Evolutionary conservation across 2,888 invertebrate species (phyloP).

Genomic region (Myathropa florea): DNA sequence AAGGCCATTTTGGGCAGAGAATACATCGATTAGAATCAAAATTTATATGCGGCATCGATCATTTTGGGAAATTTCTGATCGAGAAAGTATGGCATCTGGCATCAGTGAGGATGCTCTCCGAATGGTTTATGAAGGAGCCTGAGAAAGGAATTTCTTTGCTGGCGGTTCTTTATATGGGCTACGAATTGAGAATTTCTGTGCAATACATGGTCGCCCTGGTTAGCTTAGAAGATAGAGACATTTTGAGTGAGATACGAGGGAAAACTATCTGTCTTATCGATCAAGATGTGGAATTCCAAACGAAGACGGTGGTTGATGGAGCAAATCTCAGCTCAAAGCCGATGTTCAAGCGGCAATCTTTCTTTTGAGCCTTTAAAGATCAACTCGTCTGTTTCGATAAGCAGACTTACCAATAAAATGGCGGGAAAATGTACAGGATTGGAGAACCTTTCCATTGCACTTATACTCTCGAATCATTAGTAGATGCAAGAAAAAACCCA

Average conservation of each 20-base stretch:
- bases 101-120: neutral
- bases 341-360: neutral
- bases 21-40: conserved; percentile 58
- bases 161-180: neutral
- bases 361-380: no score
- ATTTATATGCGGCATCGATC: conserved; percentile 55
- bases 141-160: neutral
- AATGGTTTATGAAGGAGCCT: neutral
- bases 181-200: neutral
- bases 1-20: conserved; percentile 47
- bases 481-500: no score
- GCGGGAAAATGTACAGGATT: no score
- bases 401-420: no score
- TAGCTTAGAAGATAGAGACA: neutral
- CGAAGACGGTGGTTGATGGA: neutral
- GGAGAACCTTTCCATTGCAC: no score
- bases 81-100: neutral
- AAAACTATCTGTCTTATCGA: neutral
- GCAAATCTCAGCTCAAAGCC: neutral
- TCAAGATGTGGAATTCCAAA: conserved; percentile 12
- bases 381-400: no score
- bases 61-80: conserved; percentile 55
- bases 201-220: neutral
- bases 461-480: no score
- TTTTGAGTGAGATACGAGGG: neutral